Base-by-base conservation (phyloP, 2,113 vertebrate species). In the Mobula birostris region DNA sequence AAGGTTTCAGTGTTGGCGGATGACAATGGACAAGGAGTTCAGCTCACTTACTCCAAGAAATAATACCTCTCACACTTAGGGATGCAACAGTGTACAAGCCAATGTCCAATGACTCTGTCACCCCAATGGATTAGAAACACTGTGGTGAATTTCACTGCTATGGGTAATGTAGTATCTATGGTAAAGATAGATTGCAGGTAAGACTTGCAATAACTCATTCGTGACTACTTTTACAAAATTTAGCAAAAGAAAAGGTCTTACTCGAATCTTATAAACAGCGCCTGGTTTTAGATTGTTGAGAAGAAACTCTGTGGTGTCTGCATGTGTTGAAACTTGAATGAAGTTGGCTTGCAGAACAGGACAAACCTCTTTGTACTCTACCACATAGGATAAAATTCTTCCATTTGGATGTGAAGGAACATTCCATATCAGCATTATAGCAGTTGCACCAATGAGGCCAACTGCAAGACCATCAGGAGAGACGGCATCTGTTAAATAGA, bases 321-420 rank as follows among this genome's bases (percentile, higher is more conserved):
- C 95, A 83, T 95, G 97, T 94, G 96, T 96, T 94, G 95, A 96
- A 91, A 98, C 97, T 95, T 98, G 97, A 36, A 97, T 98, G 94
- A 98, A 99, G 74, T 56, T 56, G n/a, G 97, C 80, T 95, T 99
- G 97, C 14, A 97, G 97, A 95, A 98, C 98, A 0, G 99, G 99
- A 94, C 99, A 99, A 94, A 99, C 97, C 95, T 99, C 98, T 95
- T 98, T 99, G 94, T 99, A 99, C 96, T 98, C 98, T 95, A 99
- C 97, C 94, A 97, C 78, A 56, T 99, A 99, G 66, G 96, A 97
- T 3, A 97, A 76, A 94, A 98, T 97, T 94, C 96, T 97, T 87
- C 97, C 97, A 94, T 96, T 97, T 48, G 96, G 95, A 95, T 97
- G 96, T 68, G 95, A 70, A 9, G 98, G 97, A 2, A 96, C 96